Conservation (phyloP, 2,797 vertebrate genomes). For the Sebastes umbrosus region DNA sequence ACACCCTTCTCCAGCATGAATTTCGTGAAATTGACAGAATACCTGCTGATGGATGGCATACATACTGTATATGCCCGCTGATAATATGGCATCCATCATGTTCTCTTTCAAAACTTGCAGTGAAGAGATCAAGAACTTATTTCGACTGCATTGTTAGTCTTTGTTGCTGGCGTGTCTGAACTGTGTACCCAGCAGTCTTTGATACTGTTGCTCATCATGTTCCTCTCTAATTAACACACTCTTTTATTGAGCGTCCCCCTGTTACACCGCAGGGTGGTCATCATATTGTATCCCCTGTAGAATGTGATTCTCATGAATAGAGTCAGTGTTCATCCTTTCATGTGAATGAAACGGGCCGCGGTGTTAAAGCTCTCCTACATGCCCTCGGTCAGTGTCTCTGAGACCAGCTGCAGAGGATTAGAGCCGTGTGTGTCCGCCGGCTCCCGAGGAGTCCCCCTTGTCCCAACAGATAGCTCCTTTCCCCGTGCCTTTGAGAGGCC, state of each 20-base stretch:
- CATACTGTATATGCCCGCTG: neutral
- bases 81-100: neutral
- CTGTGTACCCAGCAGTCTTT: slow-evolving; percentile 51
- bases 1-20: no score
- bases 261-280: slow-evolving; percentile 68
- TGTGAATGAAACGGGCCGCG: slow-evolving; percentile 69
- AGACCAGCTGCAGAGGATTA: slow-evolving; percentile 85
- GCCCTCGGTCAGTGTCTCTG: slow-evolving; percentile 72
- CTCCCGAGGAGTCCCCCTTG: slow-evolving; percentile 75
- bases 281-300: slow-evolving; percentile 74
- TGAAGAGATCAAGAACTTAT: slow-evolving; percentile 7
- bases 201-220: slow-evolving; percentile 60
- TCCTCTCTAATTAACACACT: slow-evolving; percentile 77
- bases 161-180: slow-evolving; percentile 40
- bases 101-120: neutral
- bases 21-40: no score
- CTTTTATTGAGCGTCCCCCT: slow-evolving; percentile 64
- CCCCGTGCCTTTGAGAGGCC: slow-evolving; percentile 77
- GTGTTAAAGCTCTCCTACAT: slow-evolving; percentile 76
- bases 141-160: neutral
- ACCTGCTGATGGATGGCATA: no score
- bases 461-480: slow-evolving; percentile 80
- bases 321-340: slow-evolving; percentile 74
- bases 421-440: slow-evolving; percentile 73
- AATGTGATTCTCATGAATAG: slow-evolving; percentile 76